These are phyloP conservation scores for Eudyptes chrysolophus DNA, from an alignment of 2,113 vertebrate species.

Conservation along the genomic window DNA sequence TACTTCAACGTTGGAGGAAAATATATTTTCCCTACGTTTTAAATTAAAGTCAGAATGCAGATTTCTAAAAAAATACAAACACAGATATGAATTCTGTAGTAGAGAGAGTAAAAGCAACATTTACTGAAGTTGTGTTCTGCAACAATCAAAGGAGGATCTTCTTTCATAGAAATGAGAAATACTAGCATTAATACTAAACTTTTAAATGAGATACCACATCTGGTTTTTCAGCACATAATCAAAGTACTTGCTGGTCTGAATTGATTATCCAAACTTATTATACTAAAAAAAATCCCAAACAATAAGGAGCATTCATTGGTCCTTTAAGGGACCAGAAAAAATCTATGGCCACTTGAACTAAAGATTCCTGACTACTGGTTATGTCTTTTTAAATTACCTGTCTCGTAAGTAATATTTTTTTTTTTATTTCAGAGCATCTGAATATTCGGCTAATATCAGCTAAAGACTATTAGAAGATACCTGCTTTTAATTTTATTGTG, in stretches of 20 bases:
- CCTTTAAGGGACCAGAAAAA: neutral
- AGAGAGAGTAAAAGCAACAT: neutral
- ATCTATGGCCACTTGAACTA: neutral
- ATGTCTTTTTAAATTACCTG: neutral
- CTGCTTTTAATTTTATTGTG: neutral
- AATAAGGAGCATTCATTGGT: neutral
- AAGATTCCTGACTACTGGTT: neutral
- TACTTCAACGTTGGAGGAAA: neutral
- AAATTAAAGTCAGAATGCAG: neutral
- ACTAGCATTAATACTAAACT: neutral
- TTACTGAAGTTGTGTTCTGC: neutral
- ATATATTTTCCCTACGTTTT: neutral
- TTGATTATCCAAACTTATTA: neutral
- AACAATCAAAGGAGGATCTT: neutral
- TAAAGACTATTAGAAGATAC: neutral
- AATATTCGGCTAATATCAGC: neutral
- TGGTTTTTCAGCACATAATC: neutral
- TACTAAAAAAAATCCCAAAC: neutral
- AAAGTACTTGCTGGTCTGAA: neutral
- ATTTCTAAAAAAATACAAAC: neutral
- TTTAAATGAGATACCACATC: neutral
- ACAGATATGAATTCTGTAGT: neutral
- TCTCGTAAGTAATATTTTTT: neutral
- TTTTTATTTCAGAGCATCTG: neutral
- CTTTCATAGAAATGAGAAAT: neutral